phyloP scores from a whole-genome alignment of 2,113 vertebrate species.

The Penelope pileata region DNA sequence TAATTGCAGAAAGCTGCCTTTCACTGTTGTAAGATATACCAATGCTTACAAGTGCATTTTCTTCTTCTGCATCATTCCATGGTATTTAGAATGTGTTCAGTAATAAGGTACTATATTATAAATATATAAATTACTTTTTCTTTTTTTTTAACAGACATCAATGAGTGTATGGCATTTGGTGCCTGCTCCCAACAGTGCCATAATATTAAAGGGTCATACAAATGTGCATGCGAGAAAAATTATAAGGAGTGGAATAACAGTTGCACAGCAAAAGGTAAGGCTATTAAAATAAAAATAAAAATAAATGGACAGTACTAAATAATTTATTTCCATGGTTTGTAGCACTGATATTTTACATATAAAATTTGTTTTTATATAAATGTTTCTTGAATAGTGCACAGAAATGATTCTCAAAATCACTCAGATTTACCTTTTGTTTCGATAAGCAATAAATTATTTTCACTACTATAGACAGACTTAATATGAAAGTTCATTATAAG shows the following conservation, averaged over 20 bases:
- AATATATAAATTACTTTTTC: background rate
- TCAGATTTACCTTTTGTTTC: background rate
- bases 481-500: background rate
- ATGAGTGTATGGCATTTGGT: conserved; percentile 94
- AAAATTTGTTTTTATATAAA: background rate
- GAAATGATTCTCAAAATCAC: background rate
- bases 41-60: background rate
- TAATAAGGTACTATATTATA: background rate
- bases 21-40: background rate
- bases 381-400: background rate
- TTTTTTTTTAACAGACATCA: conserved; percentile 82
- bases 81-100: background rate
- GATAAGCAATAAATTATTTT: background rate
- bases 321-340: background rate
- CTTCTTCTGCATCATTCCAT: background rate
- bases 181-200: conserved; percentile 91
- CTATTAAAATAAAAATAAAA: background rate
- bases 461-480: background rate
- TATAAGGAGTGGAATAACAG: conserved; percentile 89
- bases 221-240: conserved; percentile 91
- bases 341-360: background rate
- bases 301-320: background rate
- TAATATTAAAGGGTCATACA: conserved; percentile 94
- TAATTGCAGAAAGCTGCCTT: background rate
- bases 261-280: conserved; percentile 92